phyloP scores from a whole-genome alignment of 2,797 vertebrate genomes.

The Ataeniobius toweri region DNA sequence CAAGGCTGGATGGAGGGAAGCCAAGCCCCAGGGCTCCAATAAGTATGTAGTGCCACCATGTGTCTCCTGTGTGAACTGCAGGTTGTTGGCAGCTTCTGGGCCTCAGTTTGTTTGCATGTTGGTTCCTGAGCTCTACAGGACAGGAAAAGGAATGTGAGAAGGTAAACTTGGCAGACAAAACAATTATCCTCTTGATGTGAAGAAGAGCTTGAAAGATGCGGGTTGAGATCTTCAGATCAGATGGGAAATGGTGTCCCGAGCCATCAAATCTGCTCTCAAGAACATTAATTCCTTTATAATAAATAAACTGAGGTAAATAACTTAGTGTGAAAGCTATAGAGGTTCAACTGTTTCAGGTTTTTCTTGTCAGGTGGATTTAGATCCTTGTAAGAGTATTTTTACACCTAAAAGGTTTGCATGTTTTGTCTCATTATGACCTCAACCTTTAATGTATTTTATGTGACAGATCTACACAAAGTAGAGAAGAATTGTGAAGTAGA shows the following conservation, averaged over 20 bases:
- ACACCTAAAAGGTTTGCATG: no score
- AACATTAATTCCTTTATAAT: no score
- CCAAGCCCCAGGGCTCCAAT: conserved; percentile 46
- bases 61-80: conserved; percentile 56
- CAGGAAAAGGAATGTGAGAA: conserved; percentile 46
- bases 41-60: conserved; percentile 82
- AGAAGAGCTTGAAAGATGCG: conserved; percentile 38
- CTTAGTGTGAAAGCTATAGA: background rate
- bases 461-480: no score
- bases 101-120: conserved; percentile 40
- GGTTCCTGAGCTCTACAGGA: conserved; percentile 36
- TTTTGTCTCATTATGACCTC: background rate
- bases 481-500: no score
- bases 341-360: background rate
- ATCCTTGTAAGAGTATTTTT: no score
- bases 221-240: conserved; percentile 43
- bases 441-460: background rate
- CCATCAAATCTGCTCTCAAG: background rate
- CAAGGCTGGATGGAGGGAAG: conserved; percentile 41
- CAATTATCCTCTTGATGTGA: conserved; percentile 48
- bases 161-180: conserved; percentile 62
- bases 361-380: conserved; percentile 33
- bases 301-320: background rate
- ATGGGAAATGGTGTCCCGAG: conserved; percentile 24
- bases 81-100: conserved; percentile 10